A percentile compares a stretch with the other conserved stretches of the same genome.
Evolutionary conservation across 1,140 invertebrate species (phyloP).

Genomic region (Anastrepha ludens): DNA sequence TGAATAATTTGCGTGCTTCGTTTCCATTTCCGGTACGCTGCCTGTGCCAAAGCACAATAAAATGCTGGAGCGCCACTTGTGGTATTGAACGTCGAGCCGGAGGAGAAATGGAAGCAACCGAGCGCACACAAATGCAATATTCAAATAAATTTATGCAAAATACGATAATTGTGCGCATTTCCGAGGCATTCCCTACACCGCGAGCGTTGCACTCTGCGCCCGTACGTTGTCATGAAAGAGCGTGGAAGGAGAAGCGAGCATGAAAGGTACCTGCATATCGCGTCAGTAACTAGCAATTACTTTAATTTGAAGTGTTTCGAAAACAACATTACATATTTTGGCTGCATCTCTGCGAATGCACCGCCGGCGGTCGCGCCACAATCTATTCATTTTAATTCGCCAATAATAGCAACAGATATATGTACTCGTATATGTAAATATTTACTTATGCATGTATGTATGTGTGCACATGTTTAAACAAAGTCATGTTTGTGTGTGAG

Average conservation of each 20-base stretch:
- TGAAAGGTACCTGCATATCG: not conserved
- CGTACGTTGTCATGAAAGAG: not conserved
- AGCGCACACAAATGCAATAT: constrained; percentile 34
- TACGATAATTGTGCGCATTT: constrained; percentile 41
- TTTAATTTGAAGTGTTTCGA: constrained; percentile 39
- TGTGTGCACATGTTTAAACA: too few species aligned
- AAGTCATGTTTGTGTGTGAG: not conserved
- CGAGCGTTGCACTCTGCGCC: not conserved
- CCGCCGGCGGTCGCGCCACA: not conserved
- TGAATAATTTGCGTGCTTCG: constrained; percentile 36
- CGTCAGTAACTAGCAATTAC: constrained; percentile 34
- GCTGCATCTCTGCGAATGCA: not conserved
- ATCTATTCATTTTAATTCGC: not conserved
- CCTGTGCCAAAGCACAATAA: not conserved
- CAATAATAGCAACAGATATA: not conserved
- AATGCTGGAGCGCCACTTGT: not conserved
- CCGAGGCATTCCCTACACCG: not conserved
- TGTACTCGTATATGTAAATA: not conserved
- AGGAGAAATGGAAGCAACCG: not conserved
- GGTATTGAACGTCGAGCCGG: not conserved
- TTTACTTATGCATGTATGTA: not conserved
- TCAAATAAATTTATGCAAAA: constrained; percentile 46
- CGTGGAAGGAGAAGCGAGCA: not conserved
- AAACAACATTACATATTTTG: constrained; percentile 30
- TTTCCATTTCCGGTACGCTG: constrained; percentile 22